A percentile compares a stretch with the other conserved stretches of the same genome.
These are phyloP conservation scores for Diabrotica undecimpunctata DNA, from an alignment of 1,140 invertebrate genomes.

Conservation along the genomic window DNA sequence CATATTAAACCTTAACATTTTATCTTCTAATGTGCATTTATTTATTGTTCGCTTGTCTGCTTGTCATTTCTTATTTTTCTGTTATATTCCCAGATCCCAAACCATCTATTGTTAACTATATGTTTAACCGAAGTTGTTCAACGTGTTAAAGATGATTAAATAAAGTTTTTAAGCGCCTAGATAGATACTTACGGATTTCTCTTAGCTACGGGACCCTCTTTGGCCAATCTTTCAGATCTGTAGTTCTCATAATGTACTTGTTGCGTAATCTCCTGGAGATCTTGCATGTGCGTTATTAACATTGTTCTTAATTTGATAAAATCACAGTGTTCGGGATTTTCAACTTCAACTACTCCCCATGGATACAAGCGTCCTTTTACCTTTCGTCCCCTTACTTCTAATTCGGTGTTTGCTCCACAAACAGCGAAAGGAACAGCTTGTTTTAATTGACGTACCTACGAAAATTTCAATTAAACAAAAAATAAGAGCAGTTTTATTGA, in stretches of 20 bases:
- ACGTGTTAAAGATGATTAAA: too few species aligned
- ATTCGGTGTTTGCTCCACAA: conserved; percentile 90
- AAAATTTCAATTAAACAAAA: conserved; percentile 12
- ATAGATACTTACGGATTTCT: conserved; percentile 64
- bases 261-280: conserved; percentile 91
- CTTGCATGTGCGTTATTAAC: conserved; percentile 96
- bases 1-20: too few species aligned
- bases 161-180: too few species aligned
- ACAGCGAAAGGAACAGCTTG: conserved; percentile 97
- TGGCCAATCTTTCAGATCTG: conserved; percentile 78
- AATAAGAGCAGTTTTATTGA: neutral
- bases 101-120: too few species aligned
- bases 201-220: conserved; percentile 69
- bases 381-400: conserved; percentile 86
- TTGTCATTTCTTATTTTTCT: too few species aligned
- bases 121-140: too few species aligned
- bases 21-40: too few species aligned
- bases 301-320: conserved; percentile 97
- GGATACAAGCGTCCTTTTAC: conserved; percentile 92
- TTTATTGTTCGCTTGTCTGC: too few species aligned
- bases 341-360: conserved; percentile 99
- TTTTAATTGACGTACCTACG: conserved; percentile 79
- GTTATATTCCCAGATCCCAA: too few species aligned
- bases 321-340: conserved; percentile 98
- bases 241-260: conserved; percentile 98